phyloP scores from a whole-genome alignment of 2,797 vertebrate genomes.

The Oreochromis mossambicus region DNA sequence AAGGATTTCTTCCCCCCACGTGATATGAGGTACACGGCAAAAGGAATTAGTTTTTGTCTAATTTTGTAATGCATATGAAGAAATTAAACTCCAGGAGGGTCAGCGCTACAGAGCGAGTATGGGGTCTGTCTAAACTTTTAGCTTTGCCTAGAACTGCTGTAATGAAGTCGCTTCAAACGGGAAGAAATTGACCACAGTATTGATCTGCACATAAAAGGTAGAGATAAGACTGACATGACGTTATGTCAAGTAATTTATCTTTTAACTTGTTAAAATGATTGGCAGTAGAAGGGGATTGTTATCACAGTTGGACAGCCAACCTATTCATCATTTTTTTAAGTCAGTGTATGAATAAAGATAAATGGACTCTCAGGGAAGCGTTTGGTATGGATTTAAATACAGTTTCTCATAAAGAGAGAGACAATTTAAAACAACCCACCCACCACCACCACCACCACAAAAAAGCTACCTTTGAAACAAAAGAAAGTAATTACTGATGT shows the following conservation, averaged over 20 bases:
- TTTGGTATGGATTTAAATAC: slow-evolving; percentile 55
- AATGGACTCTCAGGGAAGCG: slow-evolving; percentile 25
- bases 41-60: slow-evolving; percentile 2
- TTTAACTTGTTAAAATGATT: slow-evolving; percentile 36
- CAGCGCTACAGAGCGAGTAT: slow-evolving; percentile 7
- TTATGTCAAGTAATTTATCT: slow-evolving; percentile 43
- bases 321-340: slow-evolving; percentile 45
- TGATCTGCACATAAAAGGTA: slow-evolving; percentile 28
- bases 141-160: slow-evolving; percentile 3
- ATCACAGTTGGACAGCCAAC: slow-evolving; percentile 31
- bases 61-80: not conserved
- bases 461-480: slow-evolving; percentile 48
- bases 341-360: slow-evolving; percentile 43
- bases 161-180: not conserved
- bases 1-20: not conserved
- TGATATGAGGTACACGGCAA: not conserved
- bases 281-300: slow-evolving; percentile 42
- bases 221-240: slow-evolving; percentile 42
- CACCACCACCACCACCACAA: not conserved
- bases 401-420: slow-evolving; percentile 15
- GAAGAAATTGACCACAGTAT: slow-evolving; percentile 39
- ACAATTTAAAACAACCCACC: slow-evolving; percentile 16
- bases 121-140: slow-evolving; percentile 13
- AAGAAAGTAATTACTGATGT: slow-evolving; percentile 55
- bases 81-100: not conserved